Conservation (phyloP, 1,140 invertebrate species). For the Telenomus remus region DNA sequence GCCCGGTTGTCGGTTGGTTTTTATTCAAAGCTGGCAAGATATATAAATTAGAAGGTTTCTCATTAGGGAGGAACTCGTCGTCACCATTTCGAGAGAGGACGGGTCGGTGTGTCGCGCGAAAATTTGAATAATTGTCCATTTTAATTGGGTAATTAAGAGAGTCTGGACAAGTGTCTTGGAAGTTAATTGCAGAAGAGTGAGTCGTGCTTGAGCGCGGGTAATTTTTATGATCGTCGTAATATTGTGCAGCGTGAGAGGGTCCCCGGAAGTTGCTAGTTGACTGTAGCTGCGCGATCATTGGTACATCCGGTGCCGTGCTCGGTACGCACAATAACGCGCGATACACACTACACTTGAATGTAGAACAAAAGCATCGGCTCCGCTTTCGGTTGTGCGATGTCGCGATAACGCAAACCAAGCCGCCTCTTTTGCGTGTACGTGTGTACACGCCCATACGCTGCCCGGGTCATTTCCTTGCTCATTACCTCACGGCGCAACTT, state of each 20-base stretch:
- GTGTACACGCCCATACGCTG: conserved; percentile 2
- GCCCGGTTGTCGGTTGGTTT: too few species aligned
- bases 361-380: conserved; percentile 65
- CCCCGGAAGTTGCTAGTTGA: conserved; percentile 74
- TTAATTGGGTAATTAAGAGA: conserved; percentile 42
- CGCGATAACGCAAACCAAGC: conserved; percentile 26
- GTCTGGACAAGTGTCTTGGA: conserved; percentile 42
- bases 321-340: conserved; percentile 57
- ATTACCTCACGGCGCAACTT: conserved; percentile 33
- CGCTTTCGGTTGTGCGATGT: conserved; percentile 35
- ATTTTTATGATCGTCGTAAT: conserved; percentile 71
- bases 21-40: neutral
- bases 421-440: conserved; percentile 7
- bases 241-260: conserved; percentile 62
- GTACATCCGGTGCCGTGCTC: conserved; percentile 70
- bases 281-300: conserved; percentile 70
- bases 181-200: conserved; percentile 40
- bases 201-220: conserved; percentile 51
- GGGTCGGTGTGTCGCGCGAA: conserved; percentile 18
- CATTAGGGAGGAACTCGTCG: neutral
- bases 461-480: conserved; percentile 41
- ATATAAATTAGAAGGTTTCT: conserved; percentile 9
- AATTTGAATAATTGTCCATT: conserved; percentile 35
- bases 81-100: neutral
- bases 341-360: conserved; percentile 64